Conservation (phyloP, 2,113 vertebrate species). For the Megatriorchis doriae region DNA sequence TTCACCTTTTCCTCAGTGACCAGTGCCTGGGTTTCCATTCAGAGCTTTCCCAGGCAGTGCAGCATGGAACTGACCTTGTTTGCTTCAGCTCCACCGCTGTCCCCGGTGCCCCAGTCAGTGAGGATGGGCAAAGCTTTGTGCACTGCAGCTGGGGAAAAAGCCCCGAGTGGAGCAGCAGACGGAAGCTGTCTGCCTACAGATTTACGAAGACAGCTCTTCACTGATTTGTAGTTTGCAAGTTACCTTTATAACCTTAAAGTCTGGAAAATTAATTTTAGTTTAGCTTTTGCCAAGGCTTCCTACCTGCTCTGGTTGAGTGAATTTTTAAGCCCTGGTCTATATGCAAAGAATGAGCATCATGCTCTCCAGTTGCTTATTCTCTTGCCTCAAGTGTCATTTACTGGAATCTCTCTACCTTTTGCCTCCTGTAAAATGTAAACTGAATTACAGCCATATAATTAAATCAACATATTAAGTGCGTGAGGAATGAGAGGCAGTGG, state of each 20-base stretch:
- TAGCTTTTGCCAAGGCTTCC: background rate
- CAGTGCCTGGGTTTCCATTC: background rate
- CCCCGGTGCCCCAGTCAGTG: background rate
- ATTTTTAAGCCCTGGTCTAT: background rate
- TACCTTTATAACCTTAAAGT: background rate
- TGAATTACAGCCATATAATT: slow-evolving; percentile 41
- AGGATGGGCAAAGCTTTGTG: background rate
- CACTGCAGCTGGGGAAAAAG: background rate
- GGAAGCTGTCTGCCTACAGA: background rate
- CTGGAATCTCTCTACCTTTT: slow-evolving; percentile 29
- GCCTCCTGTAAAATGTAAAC: slow-evolving; percentile 27
- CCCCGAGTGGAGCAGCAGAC: background rate
- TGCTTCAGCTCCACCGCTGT: background rate
- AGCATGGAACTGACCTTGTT: background rate
- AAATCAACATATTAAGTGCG: slow-evolving; percentile 11
- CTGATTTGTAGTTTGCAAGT: background rate
- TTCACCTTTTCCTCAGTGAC: background rate
- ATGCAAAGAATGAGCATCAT: background rate
- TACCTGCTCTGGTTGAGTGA: background rate
- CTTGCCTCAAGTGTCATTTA: slow-evolving; percentile 43
- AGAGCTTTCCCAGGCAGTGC: background rate
- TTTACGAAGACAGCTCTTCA: background rate
- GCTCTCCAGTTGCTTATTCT: background rate
- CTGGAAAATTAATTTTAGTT: background rate
- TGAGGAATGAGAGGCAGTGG: slow-evolving; percentile 6